phyloP scores from a whole-genome alignment of 1,140 invertebrate genomes.

The Meteorus sp. region DNA sequence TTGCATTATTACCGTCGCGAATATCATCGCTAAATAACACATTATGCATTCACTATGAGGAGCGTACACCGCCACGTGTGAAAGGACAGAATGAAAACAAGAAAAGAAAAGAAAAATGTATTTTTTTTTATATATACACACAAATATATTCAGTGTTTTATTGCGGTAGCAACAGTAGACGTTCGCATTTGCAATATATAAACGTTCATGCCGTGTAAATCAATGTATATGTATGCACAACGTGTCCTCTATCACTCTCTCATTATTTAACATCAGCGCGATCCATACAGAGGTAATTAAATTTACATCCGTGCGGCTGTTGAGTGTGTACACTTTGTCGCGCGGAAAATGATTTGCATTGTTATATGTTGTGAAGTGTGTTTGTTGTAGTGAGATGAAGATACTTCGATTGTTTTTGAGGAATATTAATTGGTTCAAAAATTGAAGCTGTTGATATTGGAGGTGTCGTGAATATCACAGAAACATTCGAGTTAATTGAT shows the following conservation, averaged over 20 bases:
- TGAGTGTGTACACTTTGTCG: not conserved
- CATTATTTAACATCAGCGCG: slow-evolving; percentile 36
- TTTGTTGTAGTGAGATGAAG: too few species aligned
- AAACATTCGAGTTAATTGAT: too few species aligned
- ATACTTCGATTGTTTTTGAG: too few species aligned
- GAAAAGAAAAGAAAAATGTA: not conserved
- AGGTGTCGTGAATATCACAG: too few species aligned
- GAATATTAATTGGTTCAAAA: too few species aligned
- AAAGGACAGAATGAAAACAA: not conserved
- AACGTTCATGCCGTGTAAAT: too few species aligned
- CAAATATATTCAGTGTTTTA: slow-evolving; percentile 5
- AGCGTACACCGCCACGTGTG: slow-evolving; percentile 14
- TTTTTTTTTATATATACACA: too few species aligned
- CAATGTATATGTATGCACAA: too few species aligned
- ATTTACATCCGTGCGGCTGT: slow-evolving; percentile 37
- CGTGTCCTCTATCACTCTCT: slow-evolving; percentile 36
- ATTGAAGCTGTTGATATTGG: too few species aligned
- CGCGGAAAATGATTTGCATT: slow-evolving; percentile 36
- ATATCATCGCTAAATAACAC: slow-evolving; percentile 47
- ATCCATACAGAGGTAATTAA: slow-evolving; percentile 49
- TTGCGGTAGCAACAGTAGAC: too few species aligned
- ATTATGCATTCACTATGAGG: slow-evolving; percentile 45
- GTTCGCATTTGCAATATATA: too few species aligned
- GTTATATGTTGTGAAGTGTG: too few species aligned
- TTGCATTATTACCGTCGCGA: slow-evolving; percentile 32